These are phyloP conservation scores for Phrynosoma platyrhinos DNA, from an alignment of 2,113 vertebrate species.

Conservation along the genomic window DNA sequence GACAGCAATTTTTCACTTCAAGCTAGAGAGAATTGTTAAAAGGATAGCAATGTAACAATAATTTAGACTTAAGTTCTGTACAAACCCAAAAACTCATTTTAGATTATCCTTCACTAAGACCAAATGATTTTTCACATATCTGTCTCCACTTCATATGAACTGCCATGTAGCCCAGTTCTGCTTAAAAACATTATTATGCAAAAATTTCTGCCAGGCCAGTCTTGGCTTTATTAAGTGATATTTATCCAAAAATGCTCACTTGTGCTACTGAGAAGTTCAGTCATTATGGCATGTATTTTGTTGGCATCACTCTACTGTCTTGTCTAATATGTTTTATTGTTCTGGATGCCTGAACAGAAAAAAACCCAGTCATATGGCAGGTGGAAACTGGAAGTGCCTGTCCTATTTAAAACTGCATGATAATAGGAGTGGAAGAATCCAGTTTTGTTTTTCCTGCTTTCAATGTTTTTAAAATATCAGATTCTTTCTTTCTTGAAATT, in stretches of 20 bases:
- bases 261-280: background rate
- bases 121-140: conserved; percentile 28
- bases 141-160: conserved; percentile 34
- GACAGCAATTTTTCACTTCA: conserved; percentile 39
- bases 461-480: too few species aligned
- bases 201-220: conserved; percentile 58
- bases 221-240: conserved; percentile 59
- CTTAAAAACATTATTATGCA: conserved; percentile 38
- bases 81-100: conserved; percentile 20
- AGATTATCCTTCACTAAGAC: conserved; percentile 39
- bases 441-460: too few species aligned
- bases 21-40: conserved; percentile 40
- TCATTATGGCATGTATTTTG: background rate
- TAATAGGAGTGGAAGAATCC: too few species aligned
- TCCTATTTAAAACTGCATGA: background rate
- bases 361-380: background rate
- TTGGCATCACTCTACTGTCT: background rate
- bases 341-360: background rate
- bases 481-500: too few species aligned
- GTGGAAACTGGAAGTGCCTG: background rate
- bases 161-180: conserved; percentile 52
- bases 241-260: conserved; percentile 50
- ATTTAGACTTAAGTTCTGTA: conserved; percentile 34
- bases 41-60: conserved; percentile 31
- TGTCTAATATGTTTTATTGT: background rate